Conservation (phyloP, 2,113 vertebrate species). For the Seriola dumerili region DNA sequence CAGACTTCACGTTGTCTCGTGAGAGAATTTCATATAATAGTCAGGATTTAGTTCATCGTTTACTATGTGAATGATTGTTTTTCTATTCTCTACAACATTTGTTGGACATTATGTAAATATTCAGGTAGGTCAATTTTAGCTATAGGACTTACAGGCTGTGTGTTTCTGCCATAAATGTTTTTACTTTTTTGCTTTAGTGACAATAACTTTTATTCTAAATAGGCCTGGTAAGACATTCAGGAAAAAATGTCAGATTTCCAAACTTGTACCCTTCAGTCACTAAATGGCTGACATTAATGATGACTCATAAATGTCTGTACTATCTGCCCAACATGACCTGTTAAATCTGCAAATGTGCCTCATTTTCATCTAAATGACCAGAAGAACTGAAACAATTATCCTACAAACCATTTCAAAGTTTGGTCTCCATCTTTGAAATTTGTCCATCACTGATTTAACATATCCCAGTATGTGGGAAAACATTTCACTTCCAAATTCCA, state of each 20-base stretch:
- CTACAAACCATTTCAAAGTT: slow-evolving; percentile 3
- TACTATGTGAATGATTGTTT: too few relatives aligned
- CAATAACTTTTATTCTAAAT: slow-evolving; percentile 13
- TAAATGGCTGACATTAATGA: slow-evolving; percentile 9
- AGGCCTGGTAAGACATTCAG: not conserved
- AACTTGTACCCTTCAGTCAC: not conserved
- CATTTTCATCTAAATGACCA: not conserved
- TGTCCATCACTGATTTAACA: not conserved
- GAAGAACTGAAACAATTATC: slow-evolving; percentile 1
- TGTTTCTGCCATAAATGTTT: not conserved
- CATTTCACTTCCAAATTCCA: not conserved
- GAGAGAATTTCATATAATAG: not conserved
- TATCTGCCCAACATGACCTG: not conserved
- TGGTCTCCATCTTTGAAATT: slow-evolving; percentile 16
- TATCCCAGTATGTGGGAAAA: too few relatives aligned
- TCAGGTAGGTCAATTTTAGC: not conserved
- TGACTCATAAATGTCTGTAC: slow-evolving; percentile 31
- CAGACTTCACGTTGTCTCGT: not conserved
- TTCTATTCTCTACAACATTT: not conserved
- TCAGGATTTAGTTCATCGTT: not conserved
- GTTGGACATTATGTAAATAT: not conserved
- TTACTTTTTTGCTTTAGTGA: not conserved
- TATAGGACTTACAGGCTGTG: too few relatives aligned
- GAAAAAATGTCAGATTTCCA: not conserved
- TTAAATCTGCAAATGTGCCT: slow-evolving; percentile 12